These are phyloP conservation scores for Theocolax elegans DNA, from an alignment of 1,140 invertebrate genomes.

Conservation along the genomic window DNA sequence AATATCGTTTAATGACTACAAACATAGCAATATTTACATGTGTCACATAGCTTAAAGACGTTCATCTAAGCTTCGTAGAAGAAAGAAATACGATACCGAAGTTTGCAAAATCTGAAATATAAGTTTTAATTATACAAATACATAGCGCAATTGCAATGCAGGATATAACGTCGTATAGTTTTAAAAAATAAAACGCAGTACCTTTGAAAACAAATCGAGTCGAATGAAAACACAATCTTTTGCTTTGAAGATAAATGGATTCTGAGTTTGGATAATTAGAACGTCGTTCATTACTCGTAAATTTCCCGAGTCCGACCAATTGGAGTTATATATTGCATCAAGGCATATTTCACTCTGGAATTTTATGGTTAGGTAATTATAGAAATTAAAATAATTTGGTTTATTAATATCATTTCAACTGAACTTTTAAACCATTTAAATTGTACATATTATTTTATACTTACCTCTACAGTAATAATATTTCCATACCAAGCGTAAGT, in stretches of 20 bases:
- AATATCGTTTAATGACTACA: too few species aligned
- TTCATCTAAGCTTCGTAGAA: slow-evolving; percentile 18
- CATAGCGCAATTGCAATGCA: too few species aligned
- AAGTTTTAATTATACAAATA: too few species aligned
- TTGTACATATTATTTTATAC: too few species aligned
- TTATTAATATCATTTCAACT: too few species aligned
- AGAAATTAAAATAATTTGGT: too few species aligned
- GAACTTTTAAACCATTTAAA: too few species aligned
- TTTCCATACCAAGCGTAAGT: slow-evolving; percentile 29
- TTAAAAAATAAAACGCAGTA: neutral
- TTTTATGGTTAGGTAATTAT: too few species aligned
- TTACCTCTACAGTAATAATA: slow-evolving; percentile 25
- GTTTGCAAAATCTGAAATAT: slow-evolving; percentile 24
- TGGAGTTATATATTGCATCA: slow-evolving; percentile 1
- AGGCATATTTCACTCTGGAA: slow-evolving; percentile 18
- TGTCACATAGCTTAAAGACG: too few species aligned
- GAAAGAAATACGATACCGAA: slow-evolving; percentile 30
- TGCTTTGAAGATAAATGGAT: slow-evolving; percentile 2
- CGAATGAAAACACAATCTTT: too few species aligned
- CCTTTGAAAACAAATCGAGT: neutral
- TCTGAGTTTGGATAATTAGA: neutral
- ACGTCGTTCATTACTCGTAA: slow-evolving; percentile 19
- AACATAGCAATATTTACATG: too few species aligned
- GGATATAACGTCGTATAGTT: too few species aligned
- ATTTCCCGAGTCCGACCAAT: slow-evolving; percentile 8